Base-by-base conservation (phyloP, 1,140 invertebrate species). In the Heliconius congener region DNA sequence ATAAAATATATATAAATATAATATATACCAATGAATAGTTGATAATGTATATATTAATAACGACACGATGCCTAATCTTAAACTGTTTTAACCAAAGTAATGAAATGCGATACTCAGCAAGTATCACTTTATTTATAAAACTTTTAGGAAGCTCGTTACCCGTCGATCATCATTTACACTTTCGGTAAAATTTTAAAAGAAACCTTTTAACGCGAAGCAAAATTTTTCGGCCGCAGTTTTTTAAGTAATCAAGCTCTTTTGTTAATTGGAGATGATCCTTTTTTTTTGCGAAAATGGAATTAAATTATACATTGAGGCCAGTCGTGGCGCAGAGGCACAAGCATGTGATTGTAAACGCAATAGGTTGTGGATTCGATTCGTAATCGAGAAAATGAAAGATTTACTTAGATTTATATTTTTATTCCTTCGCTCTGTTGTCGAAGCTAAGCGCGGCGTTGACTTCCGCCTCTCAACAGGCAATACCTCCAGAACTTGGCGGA, bases 141-240 rank as follows among this genome's bases (percentile, higher is more conserved):
- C 60, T 66, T 66, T 66, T 66, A 66, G 27, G 27, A 66, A 66
- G 60, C 60, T 66, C 60, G 60, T 66, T 66, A 30, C 13, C 60
- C 60, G 60, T 66, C 60, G n/a, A 66, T 66, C 60, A 66, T 66
- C 60, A 66, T 66, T 66, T 66, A 66, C 60, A 66, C 60, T 66
- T 66, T 66, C 3, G 60, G 27, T 16, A 66, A 30, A 27, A 66
- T 66, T 66, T 66, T 66, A 66, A 66, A 66, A 66, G 60, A 66
- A 66, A 66, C 23, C 60, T 66, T 27, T 66, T 66, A 66, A 27
- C 60, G 60, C 13, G 60, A 66, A 27, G 57, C 57, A 60, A 66
- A 66, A 66, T 27, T 66, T 66, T 66, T 66, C 60, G 60, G 60
- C 27, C 23, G 60, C 60, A 30, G n/a, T 66, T 66, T 66, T 66